Conservation (phyloP, 2,888 invertebrate species). For the Nyleta sp. region DNA sequence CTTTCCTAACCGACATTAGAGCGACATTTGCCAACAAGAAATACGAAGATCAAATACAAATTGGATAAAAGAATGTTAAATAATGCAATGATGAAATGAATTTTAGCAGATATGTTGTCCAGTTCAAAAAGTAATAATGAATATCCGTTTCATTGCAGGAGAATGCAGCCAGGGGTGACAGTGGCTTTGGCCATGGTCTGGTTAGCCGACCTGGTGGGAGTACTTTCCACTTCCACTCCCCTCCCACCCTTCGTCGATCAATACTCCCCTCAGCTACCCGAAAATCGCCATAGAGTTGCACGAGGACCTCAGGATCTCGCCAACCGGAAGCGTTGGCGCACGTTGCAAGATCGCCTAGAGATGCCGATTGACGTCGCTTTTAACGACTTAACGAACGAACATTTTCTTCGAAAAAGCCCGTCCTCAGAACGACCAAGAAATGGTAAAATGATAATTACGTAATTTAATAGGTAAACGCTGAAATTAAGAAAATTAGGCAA, state of each 20-base stretch:
- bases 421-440: constrained; percentile 16
- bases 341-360: constrained; percentile 36
- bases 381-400: constrained; percentile 48
- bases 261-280: constrained; percentile 76
- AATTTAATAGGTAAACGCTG: too few relatives aligned
- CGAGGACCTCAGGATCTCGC: constrained; percentile 70
- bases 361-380: constrained; percentile 30
- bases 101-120: constrained; percentile 18
- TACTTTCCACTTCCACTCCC: constrained; percentile 69
- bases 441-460: constrained; percentile 59
- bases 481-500: not conserved
- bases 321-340: constrained; percentile 70
- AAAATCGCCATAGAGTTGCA: constrained; percentile 71
- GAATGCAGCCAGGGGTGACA: constrained; percentile 77
- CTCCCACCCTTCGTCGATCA: constrained; percentile 75
- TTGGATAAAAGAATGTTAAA: too few relatives aligned
- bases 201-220: constrained; percentile 75
- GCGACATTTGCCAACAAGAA: too few relatives aligned
- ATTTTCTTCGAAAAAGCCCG: not conserved
- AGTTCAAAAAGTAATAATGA: constrained; percentile 66
- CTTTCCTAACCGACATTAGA: too few relatives aligned
- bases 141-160: constrained; percentile 74
- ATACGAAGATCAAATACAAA: too few relatives aligned
- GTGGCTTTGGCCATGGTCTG: constrained; percentile 77
- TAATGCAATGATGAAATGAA: too few relatives aligned